Evolutionary conservation across 2,888 invertebrate species (phyloP), one percentile per base, ranked within the genome.

Genomic region (Blomia tropicalis): DNA sequence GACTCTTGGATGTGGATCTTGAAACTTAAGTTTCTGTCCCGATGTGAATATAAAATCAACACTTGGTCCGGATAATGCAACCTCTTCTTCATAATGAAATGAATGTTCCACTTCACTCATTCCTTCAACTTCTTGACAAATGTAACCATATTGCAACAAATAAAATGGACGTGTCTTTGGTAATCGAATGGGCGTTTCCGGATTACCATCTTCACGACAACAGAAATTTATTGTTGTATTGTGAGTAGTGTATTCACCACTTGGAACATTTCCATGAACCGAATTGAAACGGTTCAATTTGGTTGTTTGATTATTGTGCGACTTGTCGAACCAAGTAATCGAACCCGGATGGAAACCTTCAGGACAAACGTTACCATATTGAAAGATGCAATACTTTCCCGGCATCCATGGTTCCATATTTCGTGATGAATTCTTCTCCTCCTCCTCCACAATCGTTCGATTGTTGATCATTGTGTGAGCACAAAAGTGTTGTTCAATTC

Each of bases 301-400:
- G 36, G 58, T 32, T 60, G 22, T 63, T 59, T 2, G 65, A 59
- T 11, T 63, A 31, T 3, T 47, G 51, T 60, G 59, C 23, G 61
- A 61, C 23, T 63, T 65, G 27, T 70, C 70, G 7, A 60, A 66
- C 69, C 67, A 69, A 1, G 66, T 66, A 19, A 70, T 69, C 54
- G 66, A 67, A 14, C 69, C 70, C 2, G 64, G 68, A 27, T 64
- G 51, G 36, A 70, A 70, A 4, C 65, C 66, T 1, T 43, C 53
- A 1, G 70, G 70, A 60, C 70, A 70, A 2, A 47, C 19, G 3
- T 60, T 60, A 0, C 69, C 69, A 29, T 65, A 65, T 30, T 68
- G 69, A 36, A 65, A 68, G 43, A 70, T 69, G 59, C 70, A 70
- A 51, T 70, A 70, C 54, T 70, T 65, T 0, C 70, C 70, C 1